Evolutionary conservation across 1,140 invertebrate species (phyloP), one percentile per base, ranked within the genome.

Genomic region (Pissodes strobi): DNA sequence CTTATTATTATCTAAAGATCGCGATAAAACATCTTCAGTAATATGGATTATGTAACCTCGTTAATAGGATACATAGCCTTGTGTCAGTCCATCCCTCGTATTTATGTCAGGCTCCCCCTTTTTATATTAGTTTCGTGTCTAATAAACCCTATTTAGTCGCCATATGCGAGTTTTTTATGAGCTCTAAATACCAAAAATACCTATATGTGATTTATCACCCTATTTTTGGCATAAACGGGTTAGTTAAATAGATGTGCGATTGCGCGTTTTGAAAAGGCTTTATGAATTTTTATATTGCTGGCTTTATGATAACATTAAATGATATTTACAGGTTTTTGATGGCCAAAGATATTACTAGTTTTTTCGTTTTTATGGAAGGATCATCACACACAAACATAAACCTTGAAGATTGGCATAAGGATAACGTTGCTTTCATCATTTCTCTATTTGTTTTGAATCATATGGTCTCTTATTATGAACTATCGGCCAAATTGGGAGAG

Each of bases 101-200:
- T 27, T 41, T 52, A 61, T 61, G 59, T 52, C 59, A 61, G 39
- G 12, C 46, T 30, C 46, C 46, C 59, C 49, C 27, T 61, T 51
- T 61, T 59, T 48, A 46, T 45, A 59, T 43, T 27, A 48, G 59
- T 41, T 59, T 52, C 59, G 59, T 61, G 59, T 52, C 46, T 34
- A 53, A 61, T 61, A 43, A 61, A 61, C 43, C 59, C 56, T 17
- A 52, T 52, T 61, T 61, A 27, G 46, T 61, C 59, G 48, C 59
- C 59, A 61, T 61, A 61, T 61, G 59, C 59, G 27, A 25, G 49
- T 34, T 53, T 38, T 53, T 61, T 61, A 61, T 53, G 48, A 52
- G 59, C 17, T 61, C 43, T 34, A 61, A 61, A 52, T 61, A 61
- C 46, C 18, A 61, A 51, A 52, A 61, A 61, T 52, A 22, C 19